Percentiles rank a stretch among this genome's conserved stretches.
These are phyloP conservation scores for Scaptomyza caliginosa DNA, from an alignment of 2,888 invertebrate genomes.

Conservation along the genomic window DNA sequence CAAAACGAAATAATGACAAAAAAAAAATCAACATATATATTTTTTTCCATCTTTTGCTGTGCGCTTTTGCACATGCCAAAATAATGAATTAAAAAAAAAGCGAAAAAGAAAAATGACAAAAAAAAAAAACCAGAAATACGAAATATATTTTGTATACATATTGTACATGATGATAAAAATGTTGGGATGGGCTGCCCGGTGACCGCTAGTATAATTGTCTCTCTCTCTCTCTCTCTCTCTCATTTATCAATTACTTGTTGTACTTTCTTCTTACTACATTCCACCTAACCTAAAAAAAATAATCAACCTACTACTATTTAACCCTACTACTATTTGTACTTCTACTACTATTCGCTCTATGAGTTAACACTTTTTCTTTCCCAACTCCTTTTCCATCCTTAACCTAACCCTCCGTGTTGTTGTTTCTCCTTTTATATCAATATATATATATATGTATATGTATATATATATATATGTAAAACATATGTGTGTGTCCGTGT, in stretches of 20 bases:
- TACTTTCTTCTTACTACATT: constrained; percentile 72
- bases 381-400: neutral
- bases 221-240: constrained; percentile 43
- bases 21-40: constrained; percentile 2
- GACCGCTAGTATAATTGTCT: constrained; percentile 84
- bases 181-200: constrained; percentile 85
- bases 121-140: constrained; percentile 22
- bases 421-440: constrained; percentile 55
- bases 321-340: constrained; percentile 59
- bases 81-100: constrained; percentile 9
- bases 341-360: constrained; percentile 69
- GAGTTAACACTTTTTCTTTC: constrained; percentile 56
- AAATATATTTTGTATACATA: constrained; percentile 73
- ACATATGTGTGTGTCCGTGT: constrained; percentile 66
- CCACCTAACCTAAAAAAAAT: constrained; percentile 56
- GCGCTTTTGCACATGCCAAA: constrained; percentile 42
- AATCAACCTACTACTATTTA: constrained; percentile 50
- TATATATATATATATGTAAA: constrained; percentile 3
- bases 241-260: constrained; percentile 81
- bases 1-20: no score
- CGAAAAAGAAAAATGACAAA: constrained; percentile 10
- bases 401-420: constrained; percentile 50
- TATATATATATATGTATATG: constrained; percentile 2
- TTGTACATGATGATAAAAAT: constrained; percentile 82
- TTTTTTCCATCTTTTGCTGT: constrained; percentile 39